Base-by-base conservation (phyloP, 2,888 invertebrate species). In the Sinhomidia bicolor region DNA sequence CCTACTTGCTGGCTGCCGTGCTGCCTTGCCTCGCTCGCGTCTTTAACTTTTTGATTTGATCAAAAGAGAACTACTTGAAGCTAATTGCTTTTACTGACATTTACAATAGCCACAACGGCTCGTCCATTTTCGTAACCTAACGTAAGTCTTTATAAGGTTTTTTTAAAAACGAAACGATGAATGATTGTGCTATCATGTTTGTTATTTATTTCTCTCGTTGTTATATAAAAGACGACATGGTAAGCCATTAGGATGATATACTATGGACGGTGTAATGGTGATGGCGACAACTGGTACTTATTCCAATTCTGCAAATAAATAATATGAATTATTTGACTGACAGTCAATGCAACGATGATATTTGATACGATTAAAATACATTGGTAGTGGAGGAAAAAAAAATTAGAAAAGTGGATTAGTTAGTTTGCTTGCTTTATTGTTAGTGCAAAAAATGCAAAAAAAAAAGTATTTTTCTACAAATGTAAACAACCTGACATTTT, bases 11-110 rank as follows among this genome's bases (percentile, higher is more conserved):
- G 41, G 44, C 54, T 41, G 44, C 79, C 68, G 60, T 71, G 44
- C 47, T 71, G 44, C 47, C 36, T 36, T 36, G 36, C 36, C 62
- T 81, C 17, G 32, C 62, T 81, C 17, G 32, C 54, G 36, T 20
- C 79, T 76, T 10, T n/a, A 26, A 29, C 47, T 44, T 71, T 71
- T 85, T 85, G 78, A 80, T 71, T 80, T 80, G 68, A 44, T 81
- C 86, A 86, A 71, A 71, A 78, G 79, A 57, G 36, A 81, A 51
- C 26, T 79, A 51, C 26, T 79, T 74, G 44, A 51, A 81, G 57
- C 87, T 88, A 88, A 88, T 88, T 88, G 87, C 82, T 81, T 88
- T 82, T 62, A 65, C 78, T 88, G 82, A 82, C 82, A 82, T 82
- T 82, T 88, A 82, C 82, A 82, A 88, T 81, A n/a, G 68, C n/a